Percentiles rank a stretch among this genome's conserved stretches.
Conservation (phyloP, 2,888 invertebrate species). For the Teinopalpus imperialis region DNA sequence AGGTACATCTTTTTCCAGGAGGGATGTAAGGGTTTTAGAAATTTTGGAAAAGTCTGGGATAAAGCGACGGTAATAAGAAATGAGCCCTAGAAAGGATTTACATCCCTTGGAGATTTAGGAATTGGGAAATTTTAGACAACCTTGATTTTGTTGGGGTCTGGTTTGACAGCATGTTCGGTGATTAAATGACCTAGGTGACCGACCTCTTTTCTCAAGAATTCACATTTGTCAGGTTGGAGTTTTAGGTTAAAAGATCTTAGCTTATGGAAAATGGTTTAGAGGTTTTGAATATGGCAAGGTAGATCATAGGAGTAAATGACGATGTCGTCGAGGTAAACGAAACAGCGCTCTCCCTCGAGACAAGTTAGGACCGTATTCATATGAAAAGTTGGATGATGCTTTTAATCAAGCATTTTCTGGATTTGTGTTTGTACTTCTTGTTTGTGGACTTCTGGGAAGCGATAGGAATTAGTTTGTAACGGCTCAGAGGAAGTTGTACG, state of each 20-base stretch:
- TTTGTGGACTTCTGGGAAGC: slow-evolving; percentile 31
- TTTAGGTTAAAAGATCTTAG: slow-evolving; percentile 35
- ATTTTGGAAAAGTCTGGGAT: slow-evolving; percentile 34
- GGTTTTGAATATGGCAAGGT: slow-evolving; percentile 39
- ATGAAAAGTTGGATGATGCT: too few species aligned
- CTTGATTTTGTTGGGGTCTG: slow-evolving; percentile 43
- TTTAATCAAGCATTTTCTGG: too few species aligned
- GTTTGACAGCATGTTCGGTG: slow-evolving; percentile 43
- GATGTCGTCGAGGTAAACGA: slow-evolving; percentile 42
- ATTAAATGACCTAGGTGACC: slow-evolving; percentile 51
- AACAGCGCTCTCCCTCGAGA: slow-evolving; percentile 33
- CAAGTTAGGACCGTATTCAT: slow-evolving; percentile 37
- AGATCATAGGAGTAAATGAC: slow-evolving; percentile 37
- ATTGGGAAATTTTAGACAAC: slow-evolving; percentile 37
- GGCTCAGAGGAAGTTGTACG: slow-evolving; percentile 15
- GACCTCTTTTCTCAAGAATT: slow-evolving; percentile 44
- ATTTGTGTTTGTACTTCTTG: slow-evolving; percentile 26
- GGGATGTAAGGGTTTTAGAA: slow-evolving; percentile 39
- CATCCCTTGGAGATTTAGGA: slow-evolving; percentile 40
- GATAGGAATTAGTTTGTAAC: slow-evolving; percentile 27
- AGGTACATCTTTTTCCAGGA: slow-evolving; percentile 36
- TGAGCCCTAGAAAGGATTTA: slow-evolving; percentile 42
- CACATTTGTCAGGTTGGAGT: slow-evolving; percentile 45
- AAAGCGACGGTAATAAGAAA: slow-evolving; percentile 44
- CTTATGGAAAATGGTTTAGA: slow-evolving; percentile 37